Evolutionary conservation across 2,797 vertebrate genomes (phyloP).

Genomic region (Cacajao melanocephalus): DNA sequence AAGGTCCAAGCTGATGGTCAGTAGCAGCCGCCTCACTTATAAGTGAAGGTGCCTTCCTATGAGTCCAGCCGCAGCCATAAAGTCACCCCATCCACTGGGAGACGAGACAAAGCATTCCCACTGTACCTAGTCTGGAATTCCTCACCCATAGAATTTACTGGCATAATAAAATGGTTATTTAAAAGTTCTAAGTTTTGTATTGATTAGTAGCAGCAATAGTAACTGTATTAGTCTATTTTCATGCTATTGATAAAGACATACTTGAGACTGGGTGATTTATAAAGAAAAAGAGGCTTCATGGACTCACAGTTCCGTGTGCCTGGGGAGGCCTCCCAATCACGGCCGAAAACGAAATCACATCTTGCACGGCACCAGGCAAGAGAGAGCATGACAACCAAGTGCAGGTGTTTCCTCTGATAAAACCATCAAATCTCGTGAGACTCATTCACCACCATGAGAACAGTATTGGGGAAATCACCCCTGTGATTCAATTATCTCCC

Average conservation of each 20-base stretch:
- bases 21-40: not conserved
- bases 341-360: not conserved
- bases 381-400: not conserved
- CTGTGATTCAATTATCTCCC: not conserved
- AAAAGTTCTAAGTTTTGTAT: not conserved
- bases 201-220: not conserved
- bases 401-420: not conserved
- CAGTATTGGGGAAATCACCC: not conserved
- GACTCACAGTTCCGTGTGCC: not conserved
- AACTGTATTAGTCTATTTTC: not conserved
- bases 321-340: not conserved
- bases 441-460: not conserved
- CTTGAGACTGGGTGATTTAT: not conserved
- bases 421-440: not conserved
- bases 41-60: not conserved
- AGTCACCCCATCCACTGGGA: not conserved
- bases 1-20: not conserved
- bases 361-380: not conserved
- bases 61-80: not conserved
- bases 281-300: not conserved
- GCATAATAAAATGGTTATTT: not conserved
- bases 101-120: not conserved
- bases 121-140: not conserved
- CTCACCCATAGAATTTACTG: not conserved
- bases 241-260: not conserved